A percentile compares a stretch with the other conserved stretches of the same genome.
phyloP scores from a whole-genome alignment of 2,888 invertebrate genomes.

The Dasypolia templi region DNA sequence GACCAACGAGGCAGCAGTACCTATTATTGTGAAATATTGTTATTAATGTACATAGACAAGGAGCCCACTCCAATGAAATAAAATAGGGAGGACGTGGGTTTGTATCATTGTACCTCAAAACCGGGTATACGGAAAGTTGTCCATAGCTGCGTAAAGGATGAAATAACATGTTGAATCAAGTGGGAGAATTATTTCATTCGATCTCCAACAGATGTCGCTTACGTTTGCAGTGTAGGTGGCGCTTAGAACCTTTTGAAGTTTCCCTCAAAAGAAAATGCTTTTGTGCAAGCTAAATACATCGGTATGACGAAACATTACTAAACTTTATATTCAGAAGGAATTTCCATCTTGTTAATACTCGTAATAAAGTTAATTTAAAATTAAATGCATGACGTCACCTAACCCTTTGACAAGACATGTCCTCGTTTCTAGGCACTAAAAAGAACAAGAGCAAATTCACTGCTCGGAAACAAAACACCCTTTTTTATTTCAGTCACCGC shows the following conservation, averaged over 20 bases:
- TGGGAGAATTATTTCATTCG: background rate
- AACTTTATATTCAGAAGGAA: background rate
- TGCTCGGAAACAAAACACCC: background rate
- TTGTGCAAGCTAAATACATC: background rate
- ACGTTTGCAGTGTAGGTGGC: constrained; percentile 21
- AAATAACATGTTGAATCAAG: background rate
- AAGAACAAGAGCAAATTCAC: background rate
- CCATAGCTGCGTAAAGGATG: background rate
- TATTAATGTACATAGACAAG: no score
- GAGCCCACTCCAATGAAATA: background rate
- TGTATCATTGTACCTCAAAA: background rate
- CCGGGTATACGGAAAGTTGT: no score
- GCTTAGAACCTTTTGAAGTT: constrained; percentile 15
- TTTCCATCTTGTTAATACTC: background rate
- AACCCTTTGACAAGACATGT: background rate
- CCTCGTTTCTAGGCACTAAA: background rate
- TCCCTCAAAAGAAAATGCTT: constrained; percentile 19
- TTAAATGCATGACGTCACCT: background rate
- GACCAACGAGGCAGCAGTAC: no score
- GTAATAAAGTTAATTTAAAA: background rate
- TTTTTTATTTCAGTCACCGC: background rate
- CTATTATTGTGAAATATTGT: no score
- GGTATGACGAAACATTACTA: background rate
- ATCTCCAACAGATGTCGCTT: constrained; percentile 5
- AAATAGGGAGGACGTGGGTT: background rate